Evolutionary conservation across 2,797 vertebrate genomes (phyloP), one percentile per base, ranked within the genome.

Genomic region (Gobio occitaniae): DNA sequence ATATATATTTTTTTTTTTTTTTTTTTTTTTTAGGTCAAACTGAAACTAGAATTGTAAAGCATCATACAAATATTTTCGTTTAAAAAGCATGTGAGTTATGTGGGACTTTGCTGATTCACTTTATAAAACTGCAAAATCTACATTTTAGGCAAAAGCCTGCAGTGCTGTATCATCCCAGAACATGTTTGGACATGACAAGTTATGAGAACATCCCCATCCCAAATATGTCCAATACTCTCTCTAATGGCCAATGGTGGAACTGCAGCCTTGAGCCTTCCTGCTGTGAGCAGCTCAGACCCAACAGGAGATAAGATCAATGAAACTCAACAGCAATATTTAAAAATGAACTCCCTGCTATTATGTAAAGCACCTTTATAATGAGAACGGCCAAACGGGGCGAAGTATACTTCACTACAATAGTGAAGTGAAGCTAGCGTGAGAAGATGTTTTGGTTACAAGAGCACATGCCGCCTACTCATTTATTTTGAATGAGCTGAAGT

Each of bases 371-470:
- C 41, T 59, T 72, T 74, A 29, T 50, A 54, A 68, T 59, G 44
- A 86, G 21, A 29, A 29, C 25, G 13, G 32, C 25, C 15, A 10
- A 78, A 52, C 7, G 1, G 54, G 47, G 50, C n/a, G 13, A 36
- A 16, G 54, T 63, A 25, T 25, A 25, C 25, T 25, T 25, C 25
- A 25, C 25, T 71, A 61, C 66, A 71, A 59, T 71, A 44, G 13
- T 78, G 38, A 70, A 61, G 65, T 47, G 75, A n/a, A 32, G 65
- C 75, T 78, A 71, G 65, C 75, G 41, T 71, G 83, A 84, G 75
- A 84, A 78, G 83, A 61, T 48, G 83, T 47, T 84, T 69, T 78
- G 63, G 63, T 44, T 59, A 70, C 50, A 69, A 84, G 65, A 61
- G 44, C 59, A 68, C 63, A 56, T 7, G 41, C 65, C 75, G 48